Evolutionary conservation across 1,140 invertebrate species (phyloP).

Genomic region (Drosophila parabipectinata): DNA sequence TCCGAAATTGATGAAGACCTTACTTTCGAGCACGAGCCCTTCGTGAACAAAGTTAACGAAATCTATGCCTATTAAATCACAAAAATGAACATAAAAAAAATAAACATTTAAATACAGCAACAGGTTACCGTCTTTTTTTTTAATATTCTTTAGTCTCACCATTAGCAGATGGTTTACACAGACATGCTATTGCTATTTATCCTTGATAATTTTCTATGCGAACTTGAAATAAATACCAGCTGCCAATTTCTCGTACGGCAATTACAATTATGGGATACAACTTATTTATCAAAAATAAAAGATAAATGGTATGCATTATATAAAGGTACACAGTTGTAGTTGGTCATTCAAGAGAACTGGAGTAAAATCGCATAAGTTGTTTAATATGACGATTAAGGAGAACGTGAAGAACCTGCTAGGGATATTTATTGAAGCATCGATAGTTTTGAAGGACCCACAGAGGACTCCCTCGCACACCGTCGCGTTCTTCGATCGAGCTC

Average conservation of each 20-base stretch:
- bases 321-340: neutral
- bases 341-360: neutral
- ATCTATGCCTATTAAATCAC: neutral
- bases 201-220: no score
- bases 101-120: neutral
- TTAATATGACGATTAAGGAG: neutral
- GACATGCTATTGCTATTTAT: no score
- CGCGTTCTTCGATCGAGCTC: neutral
- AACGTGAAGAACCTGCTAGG: neutral
- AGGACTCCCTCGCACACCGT: neutral
- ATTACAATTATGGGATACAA: neutral
- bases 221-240: neutral
- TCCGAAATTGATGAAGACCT: neutral
- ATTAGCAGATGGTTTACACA: no score
- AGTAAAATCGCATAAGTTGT: neutral
- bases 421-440: conserved; percentile 2
- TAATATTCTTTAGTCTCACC: no score
- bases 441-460: conserved; percentile 7
- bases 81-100: neutral
- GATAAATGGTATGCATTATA: no score
- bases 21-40: no score
- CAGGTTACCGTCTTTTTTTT: neutral
- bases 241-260: neutral
- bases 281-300: neutral
- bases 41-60: neutral